Evolutionary conservation across 1,140 invertebrate genomes (phyloP), one percentile per base, ranked within the genome.

Genomic region (Heliconius melpomene): DNA sequence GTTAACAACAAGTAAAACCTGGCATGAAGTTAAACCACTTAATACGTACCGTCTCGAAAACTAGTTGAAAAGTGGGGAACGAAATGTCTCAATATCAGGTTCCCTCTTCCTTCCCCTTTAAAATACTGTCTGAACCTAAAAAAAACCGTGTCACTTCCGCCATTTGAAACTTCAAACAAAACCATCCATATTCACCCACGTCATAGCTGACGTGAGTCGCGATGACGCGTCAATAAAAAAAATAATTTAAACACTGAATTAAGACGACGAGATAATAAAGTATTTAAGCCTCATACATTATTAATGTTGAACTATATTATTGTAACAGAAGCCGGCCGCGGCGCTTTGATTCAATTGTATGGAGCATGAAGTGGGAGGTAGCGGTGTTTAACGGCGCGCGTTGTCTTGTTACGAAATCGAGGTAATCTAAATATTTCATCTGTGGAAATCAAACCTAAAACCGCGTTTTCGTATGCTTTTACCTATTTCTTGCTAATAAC

Each of bases 231-330:
- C 77, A 76, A 82, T 79, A 77, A 66, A 77, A 79, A 66, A 75
- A 70, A 77, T 80, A 82, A 82, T 78, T 82, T 80, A 82, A 82
- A 82, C 78, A 80, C 50, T 74, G 32, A 74, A 82, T 80, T 77
- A 82, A 82, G 78, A 82, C 77, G 75, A 76, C 81, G 74, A 83
- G 66, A 78, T 80, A 82, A 84, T 84, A 84, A 84, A 84, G 80
- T 82, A 78, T 82, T 84, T 78, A 82, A 72, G 75, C 72, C 46
- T 84, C 83, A 84, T 84, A 82, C 79, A 83, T 83, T 81, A 83
- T 83, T 83, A 75, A 81, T 83, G 82, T 78, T 80, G 75, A 83
- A 83, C 80, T 81, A 81, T 81, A 83, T 81, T 83, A 81, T 83
- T 83, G 82, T 81, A 72, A 78, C 79, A 78, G 82, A 73, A 79